These are phyloP conservation scores for Nowickia ferox DNA, from an alignment of 2,888 invertebrate genomes.

Conservation along the genomic window DNA sequence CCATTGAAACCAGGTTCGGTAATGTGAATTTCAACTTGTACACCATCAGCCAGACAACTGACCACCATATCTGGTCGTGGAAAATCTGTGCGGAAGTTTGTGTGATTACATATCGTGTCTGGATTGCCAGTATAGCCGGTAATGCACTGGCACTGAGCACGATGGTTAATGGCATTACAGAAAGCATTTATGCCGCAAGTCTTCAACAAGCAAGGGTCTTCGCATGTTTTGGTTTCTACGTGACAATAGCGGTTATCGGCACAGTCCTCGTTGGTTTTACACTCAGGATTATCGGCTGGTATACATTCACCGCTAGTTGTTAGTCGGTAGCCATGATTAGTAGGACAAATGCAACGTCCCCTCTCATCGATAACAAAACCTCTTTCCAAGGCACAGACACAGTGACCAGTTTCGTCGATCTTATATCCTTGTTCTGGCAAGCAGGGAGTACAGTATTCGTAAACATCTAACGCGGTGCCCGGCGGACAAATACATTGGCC, in stretches of 20 bases:
- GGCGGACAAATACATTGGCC: slow-evolving; percentile 90
- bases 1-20: slow-evolving; percentile 91
- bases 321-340: slow-evolving; percentile 87
- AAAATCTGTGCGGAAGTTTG: slow-evolving; percentile 89
- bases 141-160: slow-evolving; percentile 90
- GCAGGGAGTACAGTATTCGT: slow-evolving; percentile 91
- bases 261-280: slow-evolving; percentile 89
- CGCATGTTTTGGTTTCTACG: slow-evolving; percentile 87
- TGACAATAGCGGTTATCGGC: slow-evolving; percentile 91
- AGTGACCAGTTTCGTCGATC: slow-evolving; percentile 90
- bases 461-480: slow-evolving; percentile 89
- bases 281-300: slow-evolving; percentile 84
- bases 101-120: slow-evolving; percentile 87
- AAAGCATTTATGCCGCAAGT: slow-evolving; percentile 89
- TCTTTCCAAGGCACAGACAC: slow-evolving; percentile 91
- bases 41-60: slow-evolving; percentile 95
- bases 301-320: slow-evolving; percentile 86
- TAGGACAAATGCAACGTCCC: slow-evolving; percentile 90
- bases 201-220: slow-evolving; percentile 90
- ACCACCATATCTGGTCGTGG: slow-evolving; percentile 93
- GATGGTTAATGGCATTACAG: slow-evolving; percentile 91
- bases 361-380: slow-evolving; percentile 91
- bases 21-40: slow-evolving; percentile 92
- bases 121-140: slow-evolving; percentile 91
- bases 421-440: slow-evolving; percentile 88